These are phyloP conservation scores for Andrena dorsata DNA, from an alignment of 2,888 invertebrate genomes.

Conservation along the genomic window DNA sequence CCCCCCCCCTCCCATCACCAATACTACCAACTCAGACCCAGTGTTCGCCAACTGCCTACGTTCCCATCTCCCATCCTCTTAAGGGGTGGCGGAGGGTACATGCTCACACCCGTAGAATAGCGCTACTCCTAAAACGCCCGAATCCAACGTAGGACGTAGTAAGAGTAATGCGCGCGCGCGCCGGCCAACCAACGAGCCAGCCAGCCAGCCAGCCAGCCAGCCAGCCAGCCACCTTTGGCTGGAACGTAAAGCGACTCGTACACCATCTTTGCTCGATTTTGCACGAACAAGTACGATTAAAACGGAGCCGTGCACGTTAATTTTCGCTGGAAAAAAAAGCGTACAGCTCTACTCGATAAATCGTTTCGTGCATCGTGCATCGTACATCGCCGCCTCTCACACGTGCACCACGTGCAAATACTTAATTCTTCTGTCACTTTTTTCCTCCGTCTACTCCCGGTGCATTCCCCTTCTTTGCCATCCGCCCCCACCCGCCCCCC, in stretches of 20 bases:
- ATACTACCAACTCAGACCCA: conserved; percentile 16
- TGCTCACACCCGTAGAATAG: conserved; percentile 63
- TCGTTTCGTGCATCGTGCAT: not conserved
- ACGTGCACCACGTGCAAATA: conserved; percentile 21
- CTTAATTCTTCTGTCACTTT: conserved; percentile 29
- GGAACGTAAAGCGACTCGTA: conserved; percentile 48
- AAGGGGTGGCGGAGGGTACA: conserved; percentile 50
- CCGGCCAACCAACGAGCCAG: conserved; percentile 28
- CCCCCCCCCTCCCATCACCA: conserved; percentile 2
- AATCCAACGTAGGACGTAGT: conserved; percentile 76
- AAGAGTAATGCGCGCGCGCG: conserved; percentile 81
- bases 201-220: conserved; percentile 18
- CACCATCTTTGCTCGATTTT: conserved; percentile 61
- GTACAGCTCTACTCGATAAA: not conserved
- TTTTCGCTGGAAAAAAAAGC: not conserved
- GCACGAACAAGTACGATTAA: conserved; percentile 28
- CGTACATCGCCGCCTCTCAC: not conserved
- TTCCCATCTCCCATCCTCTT: conserved; percentile 37
- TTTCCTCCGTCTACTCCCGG: conserved; percentile 20
- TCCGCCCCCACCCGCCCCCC: conserved; percentile 14
- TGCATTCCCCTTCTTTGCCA: conserved; percentile 31
- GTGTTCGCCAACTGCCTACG: conserved; percentile 26
- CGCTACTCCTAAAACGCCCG: conserved; percentile 73
- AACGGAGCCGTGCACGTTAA: conserved; percentile 18
- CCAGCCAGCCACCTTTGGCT: conserved; percentile 39